Conservation (phyloP, 92 coral and sea anemone genomes). For the Siderastrea siderea region DNA sequence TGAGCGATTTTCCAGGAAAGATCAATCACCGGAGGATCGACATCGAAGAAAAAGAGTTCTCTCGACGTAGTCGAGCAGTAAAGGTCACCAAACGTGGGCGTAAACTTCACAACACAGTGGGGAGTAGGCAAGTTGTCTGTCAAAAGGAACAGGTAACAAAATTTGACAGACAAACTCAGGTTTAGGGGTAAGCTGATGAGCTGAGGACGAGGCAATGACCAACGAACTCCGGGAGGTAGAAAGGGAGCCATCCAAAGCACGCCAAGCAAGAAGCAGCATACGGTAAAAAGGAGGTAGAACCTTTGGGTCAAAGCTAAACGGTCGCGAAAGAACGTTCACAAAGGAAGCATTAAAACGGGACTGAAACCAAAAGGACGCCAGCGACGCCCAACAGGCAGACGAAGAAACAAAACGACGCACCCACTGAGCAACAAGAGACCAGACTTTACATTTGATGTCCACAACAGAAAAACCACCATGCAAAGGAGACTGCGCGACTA, state of each 20-base stretch:
- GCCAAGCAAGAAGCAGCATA: conserved; percentile 28
- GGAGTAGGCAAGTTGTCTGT: background rate
- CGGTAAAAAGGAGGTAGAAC: conserved; percentile 20
- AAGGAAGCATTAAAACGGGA: background rate
- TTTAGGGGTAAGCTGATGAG: background rate
- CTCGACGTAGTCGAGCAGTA: background rate
- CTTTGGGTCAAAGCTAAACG: background rate
- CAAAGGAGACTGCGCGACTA: background rate
- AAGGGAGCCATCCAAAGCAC: background rate
- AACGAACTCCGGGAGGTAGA: background rate
- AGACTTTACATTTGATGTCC: background rate
- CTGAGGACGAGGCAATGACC: background rate
- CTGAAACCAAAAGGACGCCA: background rate
- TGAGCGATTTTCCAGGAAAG: conserved; percentile 4
- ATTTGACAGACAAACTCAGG: background rate
- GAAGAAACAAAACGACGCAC: background rate
- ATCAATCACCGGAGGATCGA: background rate
- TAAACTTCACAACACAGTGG: background rate
- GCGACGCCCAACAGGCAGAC: background rate
- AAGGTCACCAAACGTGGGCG: background rate
- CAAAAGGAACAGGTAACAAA: conserved; percentile 5
- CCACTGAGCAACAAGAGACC: conserved; percentile 29
- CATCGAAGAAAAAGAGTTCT: background rate
- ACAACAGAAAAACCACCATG: conserved; percentile 7
- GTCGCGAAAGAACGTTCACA: background rate